A percentile compares a stretch with the other conserved stretches of the same genome.
Conservation (phyloP, 2,113 vertebrate genomes). For the Crotalus horridus region DNA sequence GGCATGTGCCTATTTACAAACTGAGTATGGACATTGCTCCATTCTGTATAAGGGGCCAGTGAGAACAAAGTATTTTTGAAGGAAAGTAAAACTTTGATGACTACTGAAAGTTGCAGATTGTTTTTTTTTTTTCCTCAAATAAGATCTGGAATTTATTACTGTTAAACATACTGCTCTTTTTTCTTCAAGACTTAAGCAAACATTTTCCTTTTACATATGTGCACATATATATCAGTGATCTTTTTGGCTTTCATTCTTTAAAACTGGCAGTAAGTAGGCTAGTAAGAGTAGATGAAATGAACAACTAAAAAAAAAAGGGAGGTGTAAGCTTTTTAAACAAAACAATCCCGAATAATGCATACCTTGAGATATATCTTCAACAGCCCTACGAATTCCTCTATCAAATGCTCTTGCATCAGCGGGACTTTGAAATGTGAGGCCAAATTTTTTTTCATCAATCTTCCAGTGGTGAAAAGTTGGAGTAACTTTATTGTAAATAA, state of each 20-base stretch:
- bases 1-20: neutral
- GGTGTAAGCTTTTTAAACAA: neutral
- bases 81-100: neutral
- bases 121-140: neutral
- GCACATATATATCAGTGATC: neutral
- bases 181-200: neutral
- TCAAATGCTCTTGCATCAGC: slow-evolving; percentile 98
- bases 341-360: slow-evolving; percentile 1
- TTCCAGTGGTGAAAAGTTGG: slow-evolving; percentile 99
- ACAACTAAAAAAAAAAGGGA: neutral
- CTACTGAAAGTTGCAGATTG: neutral
- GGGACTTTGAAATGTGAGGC: slow-evolving; percentile 98
- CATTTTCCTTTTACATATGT: neutral
- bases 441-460: slow-evolving; percentile 97
- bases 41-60: neutral
- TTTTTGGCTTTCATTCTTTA: neutral
- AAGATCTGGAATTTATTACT: neutral
- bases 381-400: slow-evolving; percentile 91
- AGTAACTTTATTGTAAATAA: slow-evolving; percentile 97
- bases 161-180: neutral
- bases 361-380: slow-evolving; percentile 97
- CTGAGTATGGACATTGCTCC: neutral
- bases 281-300: neutral
- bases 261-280: neutral
- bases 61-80: neutral